Evolutionary conservation across 2,888 invertebrate species (phyloP).

Genomic region (Alentia gelatinosa): DNA sequence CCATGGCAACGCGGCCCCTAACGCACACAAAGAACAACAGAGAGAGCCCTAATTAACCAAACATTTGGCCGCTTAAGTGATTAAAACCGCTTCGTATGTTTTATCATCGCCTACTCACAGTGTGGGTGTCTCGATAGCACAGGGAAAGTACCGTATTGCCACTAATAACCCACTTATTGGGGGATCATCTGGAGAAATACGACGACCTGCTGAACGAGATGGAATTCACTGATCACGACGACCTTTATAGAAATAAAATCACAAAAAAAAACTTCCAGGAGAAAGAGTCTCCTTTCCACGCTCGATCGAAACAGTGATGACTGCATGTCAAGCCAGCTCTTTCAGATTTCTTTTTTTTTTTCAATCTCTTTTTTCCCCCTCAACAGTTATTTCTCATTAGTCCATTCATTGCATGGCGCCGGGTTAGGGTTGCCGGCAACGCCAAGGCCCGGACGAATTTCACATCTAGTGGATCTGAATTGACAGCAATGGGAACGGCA

Average conservation of each 20-base stretch:
- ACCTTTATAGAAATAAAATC: constrained; percentile 1
- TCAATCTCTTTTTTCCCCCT: not conserved
- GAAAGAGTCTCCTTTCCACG: not conserved
- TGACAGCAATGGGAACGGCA: not conserved
- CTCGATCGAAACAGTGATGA: not conserved
- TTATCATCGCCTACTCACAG: not conserved
- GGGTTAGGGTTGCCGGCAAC: not conserved
- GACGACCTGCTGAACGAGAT: too few relatives aligned
- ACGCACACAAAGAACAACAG: not conserved
- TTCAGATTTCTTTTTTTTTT: too few relatives aligned
- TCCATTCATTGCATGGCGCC: not conserved
- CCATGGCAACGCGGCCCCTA: constrained; percentile 10
- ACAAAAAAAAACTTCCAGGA: not conserved
- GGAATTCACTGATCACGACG: too few relatives aligned
- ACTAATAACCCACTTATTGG: too few relatives aligned
- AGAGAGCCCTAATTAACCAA: not conserved
- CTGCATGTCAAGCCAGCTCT: not conserved
- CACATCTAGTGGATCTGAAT: not conserved
- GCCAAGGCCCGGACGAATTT: too few relatives aligned
- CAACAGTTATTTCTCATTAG: not conserved
- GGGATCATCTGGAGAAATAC: too few relatives aligned
- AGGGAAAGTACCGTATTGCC: not conserved
- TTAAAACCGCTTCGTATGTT: not conserved
- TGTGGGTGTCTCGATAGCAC: not conserved
- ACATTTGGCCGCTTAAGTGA: not conserved